Conservation (phyloP, 2,113 vertebrate species). For the Pipra filicauda region DNA sequence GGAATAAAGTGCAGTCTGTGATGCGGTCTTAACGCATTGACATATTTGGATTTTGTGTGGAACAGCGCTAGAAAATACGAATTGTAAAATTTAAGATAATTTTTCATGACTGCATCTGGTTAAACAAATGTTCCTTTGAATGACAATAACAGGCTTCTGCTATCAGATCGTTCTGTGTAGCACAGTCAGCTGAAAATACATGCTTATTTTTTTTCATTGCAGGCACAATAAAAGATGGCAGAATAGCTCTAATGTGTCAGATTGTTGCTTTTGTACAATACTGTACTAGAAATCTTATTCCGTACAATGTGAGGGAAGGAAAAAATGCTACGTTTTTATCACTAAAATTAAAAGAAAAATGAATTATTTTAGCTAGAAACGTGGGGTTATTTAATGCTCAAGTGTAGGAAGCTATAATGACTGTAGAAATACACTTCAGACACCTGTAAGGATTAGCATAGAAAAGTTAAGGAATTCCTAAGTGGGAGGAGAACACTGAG, state of each 20-base stretch:
- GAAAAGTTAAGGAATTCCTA: neutral
- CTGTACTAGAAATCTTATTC: neutral
- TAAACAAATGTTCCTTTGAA: conserved; percentile 33
- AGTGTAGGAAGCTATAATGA: neutral
- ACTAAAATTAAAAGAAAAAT: neutral
- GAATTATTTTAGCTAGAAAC: neutral
- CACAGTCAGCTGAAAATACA: conserved; percentile 23
- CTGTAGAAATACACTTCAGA: neutral
- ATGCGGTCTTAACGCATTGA: neutral
- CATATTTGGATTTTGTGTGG: neutral
- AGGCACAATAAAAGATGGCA: conserved; percentile 19
- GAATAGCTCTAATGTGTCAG: neutral
- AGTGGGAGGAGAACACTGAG: neutral
- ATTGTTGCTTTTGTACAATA: neutral
- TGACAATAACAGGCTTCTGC: conserved; percentile 6
- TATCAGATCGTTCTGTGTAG: neutral
- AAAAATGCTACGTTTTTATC: neutral
- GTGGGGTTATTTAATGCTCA: neutral
- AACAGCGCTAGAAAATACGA: neutral
- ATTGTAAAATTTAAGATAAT: conserved; percentile 8
- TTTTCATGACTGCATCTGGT: conserved; percentile 13
- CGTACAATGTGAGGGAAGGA: neutral
- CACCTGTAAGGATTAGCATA: neutral
- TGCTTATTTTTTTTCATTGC: neutral
- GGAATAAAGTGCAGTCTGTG: neutral